Evolutionary conservation across 2,888 invertebrate species (phyloP), one percentile per base, ranked within the genome.

Genomic region (Yponomeuta malinellus): DNA sequence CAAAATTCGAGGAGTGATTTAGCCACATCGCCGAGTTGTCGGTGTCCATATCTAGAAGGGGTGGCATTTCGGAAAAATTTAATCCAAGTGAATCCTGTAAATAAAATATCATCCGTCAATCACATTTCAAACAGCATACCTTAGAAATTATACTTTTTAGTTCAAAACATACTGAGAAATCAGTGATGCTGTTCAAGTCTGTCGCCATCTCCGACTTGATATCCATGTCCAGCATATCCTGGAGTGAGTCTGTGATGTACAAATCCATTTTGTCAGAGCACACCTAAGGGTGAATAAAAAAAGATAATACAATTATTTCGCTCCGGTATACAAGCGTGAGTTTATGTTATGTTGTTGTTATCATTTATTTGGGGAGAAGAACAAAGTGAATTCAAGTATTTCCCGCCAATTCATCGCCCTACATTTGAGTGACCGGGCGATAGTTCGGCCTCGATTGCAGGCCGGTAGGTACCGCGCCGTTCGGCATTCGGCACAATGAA

Each of bases 151-250:
- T 10, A 33, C 9, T 31, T 31, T 23, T 37, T 2, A 15, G 15
- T 31, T 15, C 12, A 37, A 15, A 69, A 87, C 88, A 85, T 75
- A 93, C 93, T 72, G 93, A 91, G 80, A 95, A 93, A 79, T 95
- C 95, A 79, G 94, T 95, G 74, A 94, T 94, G 73, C 95, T 95
- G 73, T 96, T 95, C 69, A 96, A 94, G 72, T 96, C 95, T 71
- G 95, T 95, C 74, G 96, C 97, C 77, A 97, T 96, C 88, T 97
- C 97, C 75, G 95, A 95, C 83, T 97, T 96, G 74, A 98, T 97
- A 83, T 97, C 98, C 85, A 96, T 95, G 82, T 97, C 97, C 75
- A 98, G 93, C 96, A 97, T 97, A 82, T 98, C 97, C 85, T 97
- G 97, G 80, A 97, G 94, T 70, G 97, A 96, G 83, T 94, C 94